Base-by-base conservation (phyloP, 2,888 invertebrate genomes). In the Caenorhabditis plicata region DNA sequence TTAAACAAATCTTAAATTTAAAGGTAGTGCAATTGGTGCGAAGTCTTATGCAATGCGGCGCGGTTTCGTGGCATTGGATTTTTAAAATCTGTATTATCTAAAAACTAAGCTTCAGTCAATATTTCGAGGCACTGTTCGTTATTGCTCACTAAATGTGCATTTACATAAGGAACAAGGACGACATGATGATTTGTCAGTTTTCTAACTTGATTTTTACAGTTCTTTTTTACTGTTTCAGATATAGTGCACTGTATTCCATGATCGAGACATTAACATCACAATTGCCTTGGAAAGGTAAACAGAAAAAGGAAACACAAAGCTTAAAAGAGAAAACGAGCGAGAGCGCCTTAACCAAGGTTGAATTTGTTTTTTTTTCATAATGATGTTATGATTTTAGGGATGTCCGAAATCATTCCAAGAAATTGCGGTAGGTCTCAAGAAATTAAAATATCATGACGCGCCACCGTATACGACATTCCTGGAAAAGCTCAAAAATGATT, bases 91-190 rank as follows among this genome's bases (percentile, higher is more conserved):
- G n/a, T n/a, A n/a, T 13, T 29, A 11, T 29, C 31, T 13, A 61
- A n/a, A n/a, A n/a, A n/a, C n/a, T n/a, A n/a, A n/a, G n/a, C n/a
- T n/a, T n/a, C n/a, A n/a, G 54, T 60, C 95, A 27, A 95, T 96
- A 2, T 98, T 98, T 82, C 87, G 96, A 74, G 86, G 86, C 17
- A 98, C 96, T 13, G 96, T 98, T 19, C 88, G 96, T 36, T 98
- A 98, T 84, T 96, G 96, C 60, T 95, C 94, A 19, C 89, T 96
- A 60, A 98, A 96, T 86, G 96, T 96, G 36, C 96, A 98, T 84
- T 90, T 92, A 80, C 96, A 95, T 85, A 87, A 86, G 85, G 96
- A 98, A 85, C 96, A 96, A 94, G 96, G 96, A 1, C 87, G 96
- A 1, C 96, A 96, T 82, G 98, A 98, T 83, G 98, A 98, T 83